Evolutionary conservation across 1,140 invertebrate species (phyloP).

Genomic region (Periplaneta americana): DNA sequence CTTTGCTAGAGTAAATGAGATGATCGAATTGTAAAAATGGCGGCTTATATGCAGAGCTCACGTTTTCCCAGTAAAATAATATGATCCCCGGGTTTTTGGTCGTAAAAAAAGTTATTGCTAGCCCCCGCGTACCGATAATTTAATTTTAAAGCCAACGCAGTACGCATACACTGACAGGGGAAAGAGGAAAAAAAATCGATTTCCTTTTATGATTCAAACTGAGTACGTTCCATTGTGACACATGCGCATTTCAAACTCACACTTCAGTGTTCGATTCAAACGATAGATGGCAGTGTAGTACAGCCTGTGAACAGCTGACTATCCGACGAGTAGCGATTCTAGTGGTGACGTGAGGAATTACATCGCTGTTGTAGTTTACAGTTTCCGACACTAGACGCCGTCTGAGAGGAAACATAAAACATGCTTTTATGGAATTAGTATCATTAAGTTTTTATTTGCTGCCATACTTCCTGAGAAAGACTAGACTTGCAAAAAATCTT

Average conservation of each 20-base stretch:
- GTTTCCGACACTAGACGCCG: no score
- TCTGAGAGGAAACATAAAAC: no score
- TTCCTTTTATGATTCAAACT: slow-evolving; percentile 7
- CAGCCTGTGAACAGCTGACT: background rate
- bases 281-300: background rate
- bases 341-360: background rate
- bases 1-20: no score
- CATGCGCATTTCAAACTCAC: background rate
- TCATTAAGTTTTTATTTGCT: no score
- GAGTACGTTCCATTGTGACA: background rate
- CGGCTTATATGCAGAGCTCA: background rate
- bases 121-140: background rate
- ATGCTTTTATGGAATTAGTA: no score
- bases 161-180: background rate
- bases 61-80: background rate
- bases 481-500: no score
- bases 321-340: background rate
- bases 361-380: no score
- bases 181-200: slow-evolving; percentile 4
- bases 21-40: background rate
- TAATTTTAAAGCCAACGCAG: slow-evolving; percentile 1
- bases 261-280: background rate
- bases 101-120: background rate
- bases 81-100: background rate
- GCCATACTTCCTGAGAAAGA: no score